These are phyloP conservation scores for Melanotaenia trifasciata DNA, from an alignment of 2,797 vertebrate genomes.

Conservation along the genomic window DNA sequence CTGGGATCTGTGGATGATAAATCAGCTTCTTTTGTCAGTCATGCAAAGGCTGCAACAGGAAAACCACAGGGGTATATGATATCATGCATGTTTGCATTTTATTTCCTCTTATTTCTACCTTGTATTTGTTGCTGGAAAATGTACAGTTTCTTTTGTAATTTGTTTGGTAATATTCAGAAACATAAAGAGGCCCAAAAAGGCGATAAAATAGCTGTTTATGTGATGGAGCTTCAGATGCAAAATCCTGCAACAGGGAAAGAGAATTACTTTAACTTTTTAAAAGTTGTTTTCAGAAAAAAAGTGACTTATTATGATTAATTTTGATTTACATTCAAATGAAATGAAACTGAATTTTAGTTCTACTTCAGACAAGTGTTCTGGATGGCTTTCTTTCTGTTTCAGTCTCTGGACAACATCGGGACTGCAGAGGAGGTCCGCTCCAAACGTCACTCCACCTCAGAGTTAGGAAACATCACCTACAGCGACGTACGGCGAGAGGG, in stretches of 20 bases:
- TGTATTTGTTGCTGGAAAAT: neutral
- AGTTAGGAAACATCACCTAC: conserved; percentile 91
- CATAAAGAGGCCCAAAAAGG: neutral
- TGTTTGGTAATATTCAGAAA: neutral
- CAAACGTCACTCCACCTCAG: conserved; percentile 94
- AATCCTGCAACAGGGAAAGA: neutral
- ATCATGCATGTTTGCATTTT: neutral
- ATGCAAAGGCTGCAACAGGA: neutral
- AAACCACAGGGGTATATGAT: neutral
- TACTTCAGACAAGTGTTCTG: neutral
- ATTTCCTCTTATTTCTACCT: neutral
- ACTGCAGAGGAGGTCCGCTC: conserved; percentile 90
- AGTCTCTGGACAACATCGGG: conserved; percentile 94
- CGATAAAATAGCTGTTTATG: neutral
- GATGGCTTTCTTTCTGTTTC: conserved; percentile 30
- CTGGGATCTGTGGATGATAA: conserved; percentile 5
- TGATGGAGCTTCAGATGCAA: neutral
- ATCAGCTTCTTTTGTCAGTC: neutral
- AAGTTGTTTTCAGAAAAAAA: too few species aligned
- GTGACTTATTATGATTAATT: neutral
- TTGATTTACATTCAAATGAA: neutral
- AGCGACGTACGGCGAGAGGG: conserved; percentile 92
- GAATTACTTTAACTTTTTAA: neutral
- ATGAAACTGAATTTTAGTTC: neutral
- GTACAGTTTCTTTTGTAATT: neutral